phyloP scores from a whole-genome alignment of 1,140 invertebrate genomes.

The Aphis gossypii region DNA sequence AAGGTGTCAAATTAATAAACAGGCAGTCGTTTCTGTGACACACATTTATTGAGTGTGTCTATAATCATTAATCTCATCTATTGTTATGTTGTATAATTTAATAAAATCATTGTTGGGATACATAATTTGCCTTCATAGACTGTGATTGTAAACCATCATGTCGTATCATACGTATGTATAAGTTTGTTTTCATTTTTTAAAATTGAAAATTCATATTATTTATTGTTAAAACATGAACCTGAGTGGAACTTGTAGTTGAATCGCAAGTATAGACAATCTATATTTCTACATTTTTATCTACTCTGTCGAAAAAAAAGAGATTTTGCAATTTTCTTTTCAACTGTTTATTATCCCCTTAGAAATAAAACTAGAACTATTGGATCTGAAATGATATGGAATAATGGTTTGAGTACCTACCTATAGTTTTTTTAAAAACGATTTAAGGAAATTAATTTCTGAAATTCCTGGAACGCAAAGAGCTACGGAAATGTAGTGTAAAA shows the following conservation, averaged over 20 bases:
- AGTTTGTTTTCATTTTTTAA: neutral
- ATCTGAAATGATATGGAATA: neutral
- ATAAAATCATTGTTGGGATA: too few relatives aligned
- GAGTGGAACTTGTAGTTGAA: neutral
- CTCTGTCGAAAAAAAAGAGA: neutral
- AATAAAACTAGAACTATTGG: neutral
- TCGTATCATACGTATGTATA: neutral
- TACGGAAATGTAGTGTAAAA: neutral
- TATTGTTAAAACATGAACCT: neutral
- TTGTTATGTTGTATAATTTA: too few relatives aligned
- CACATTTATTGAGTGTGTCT: too few relatives aligned
- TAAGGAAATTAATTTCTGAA: constrained; percentile 10
- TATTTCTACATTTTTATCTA: neutral
- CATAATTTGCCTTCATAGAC: too few relatives aligned
- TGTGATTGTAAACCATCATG: too few relatives aligned
- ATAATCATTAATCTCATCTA: too few relatives aligned
- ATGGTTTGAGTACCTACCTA: neutral
- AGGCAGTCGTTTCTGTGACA: too few relatives aligned
- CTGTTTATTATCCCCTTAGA: neutral
- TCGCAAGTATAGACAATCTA: neutral
- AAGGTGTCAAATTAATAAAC: too few relatives aligned
- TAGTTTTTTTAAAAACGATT: neutral
- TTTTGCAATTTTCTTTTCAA: neutral
- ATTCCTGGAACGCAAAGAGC: neutral
- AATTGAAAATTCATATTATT: neutral